Base-by-base conservation (phyloP, 1,140 invertebrate genomes). In the Drosophila murphyi region DNA sequence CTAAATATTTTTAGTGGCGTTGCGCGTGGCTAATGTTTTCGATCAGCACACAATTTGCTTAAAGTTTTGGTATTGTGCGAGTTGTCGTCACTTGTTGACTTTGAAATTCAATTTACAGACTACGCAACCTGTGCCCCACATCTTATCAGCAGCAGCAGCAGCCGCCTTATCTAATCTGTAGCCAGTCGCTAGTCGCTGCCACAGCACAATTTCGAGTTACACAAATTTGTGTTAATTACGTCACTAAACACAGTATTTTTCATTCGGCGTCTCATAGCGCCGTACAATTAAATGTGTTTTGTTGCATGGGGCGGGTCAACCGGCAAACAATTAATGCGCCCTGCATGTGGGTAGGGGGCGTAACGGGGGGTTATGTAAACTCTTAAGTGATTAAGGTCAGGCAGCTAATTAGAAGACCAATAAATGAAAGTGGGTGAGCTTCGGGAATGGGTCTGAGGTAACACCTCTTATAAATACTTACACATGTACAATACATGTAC, bases 311-410 rank as follows among this genome's bases (percentile, higher is more conserved):
- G 68, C 34, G 35, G 67, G 35, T 69, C 45, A 69, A 43, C 34
- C 56, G 62, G 45, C 54, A 60, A 54, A 59, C 72, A 74, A 74
- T 74, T 70, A 75, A 59, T 47, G 59, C 34, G 61, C 34, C 1
- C 39, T 4, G 67, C 51, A 34, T 69, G 48, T 68, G 64, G 63
- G 63, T 10, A 28, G 47, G 5, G 35, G 32, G 43, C 20, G 10
- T 39, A 5, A 29, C 32, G 10, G 28, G 64, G 34, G 43, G 41
- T 68, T 82, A 69, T 80, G 72, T 82, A 88, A 79, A 82, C 83
- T 87, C 69, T 88, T 80, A 87, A 80, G 82, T 87, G 83, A 87
- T 87, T 87, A 87, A 89, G 83, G 83, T 89, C 83, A 87, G 59
- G 52, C 80, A 60, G 63, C 51, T 80, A 87, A 87, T 87, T 87